Evolutionary conservation across 2,113 vertebrate species (phyloP).

Genomic region (Albula glossodonta): DNA sequence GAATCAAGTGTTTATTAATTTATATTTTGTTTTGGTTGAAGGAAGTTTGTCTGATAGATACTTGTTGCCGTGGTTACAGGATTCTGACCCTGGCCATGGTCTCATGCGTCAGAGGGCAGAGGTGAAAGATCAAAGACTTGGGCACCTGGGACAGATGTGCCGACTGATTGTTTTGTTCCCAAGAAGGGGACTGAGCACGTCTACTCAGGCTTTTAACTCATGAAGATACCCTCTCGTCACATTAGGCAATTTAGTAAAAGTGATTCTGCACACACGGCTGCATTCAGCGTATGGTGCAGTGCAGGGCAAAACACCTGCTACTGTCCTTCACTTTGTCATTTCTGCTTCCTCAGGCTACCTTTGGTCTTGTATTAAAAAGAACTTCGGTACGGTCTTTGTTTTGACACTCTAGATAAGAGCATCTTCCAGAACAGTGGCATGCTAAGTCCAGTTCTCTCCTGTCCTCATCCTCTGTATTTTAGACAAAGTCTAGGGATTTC

Average conservation of each 20-base stretch:
- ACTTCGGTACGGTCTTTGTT: not conserved
- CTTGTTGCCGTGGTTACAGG: not conserved
- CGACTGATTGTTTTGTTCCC: not conserved
- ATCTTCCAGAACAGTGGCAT: not conserved
- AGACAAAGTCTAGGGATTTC: no score
- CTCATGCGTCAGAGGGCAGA: not conserved
- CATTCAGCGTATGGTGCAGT: not conserved
- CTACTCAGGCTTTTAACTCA: not conserved
- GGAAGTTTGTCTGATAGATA: no score
- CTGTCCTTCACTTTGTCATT: not conserved
- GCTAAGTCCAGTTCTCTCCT: no score
- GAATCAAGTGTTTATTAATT: no score
- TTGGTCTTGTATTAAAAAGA: not conserved
- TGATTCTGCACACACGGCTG: not conserved
- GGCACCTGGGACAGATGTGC: not conserved
- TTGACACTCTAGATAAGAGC: not conserved
- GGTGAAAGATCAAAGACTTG: not conserved
- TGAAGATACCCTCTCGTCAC: no score
- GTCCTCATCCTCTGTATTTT: no score
- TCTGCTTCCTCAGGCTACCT: not conserved
- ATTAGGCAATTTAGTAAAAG: not conserved
- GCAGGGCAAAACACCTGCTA: not conserved
- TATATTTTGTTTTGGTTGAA: not conserved
- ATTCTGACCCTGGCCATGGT: not conserved
- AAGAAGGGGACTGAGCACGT: no score